Evolutionary conservation across 2,797 vertebrate genomes (phyloP), one percentile per base, ranked within the genome.

Genomic region (Brotula barbata): DNA sequence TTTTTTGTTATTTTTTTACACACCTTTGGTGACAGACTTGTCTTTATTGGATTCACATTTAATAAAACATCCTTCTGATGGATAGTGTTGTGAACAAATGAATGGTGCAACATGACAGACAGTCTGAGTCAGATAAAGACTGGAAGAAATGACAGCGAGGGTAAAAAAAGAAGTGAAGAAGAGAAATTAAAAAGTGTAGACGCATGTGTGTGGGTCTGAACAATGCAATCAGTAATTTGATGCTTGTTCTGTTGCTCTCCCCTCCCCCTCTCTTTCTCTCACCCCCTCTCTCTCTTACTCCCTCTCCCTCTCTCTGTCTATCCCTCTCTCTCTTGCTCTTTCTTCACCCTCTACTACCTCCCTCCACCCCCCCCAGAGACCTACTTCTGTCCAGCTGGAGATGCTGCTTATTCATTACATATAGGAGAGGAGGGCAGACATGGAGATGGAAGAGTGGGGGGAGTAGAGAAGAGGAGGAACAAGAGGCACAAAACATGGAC

Each of bases 331-430:
- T 66, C 53, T 62, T 63, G 66, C 50, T 75, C 52, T 55, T 73
- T 12, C 37, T 62, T 81, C 85, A 81, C 79, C 79, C 78, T 69
- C 68, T 74, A 56, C 80, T 76, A 41, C 62, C 73, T 74, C 70
- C 56, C 62, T 77, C 70, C 19, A 62, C 75, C 81, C 75, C 81
- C 78, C 68, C 71, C 72, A 0, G 73, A 89, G 89, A 89, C 86
- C 88, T 77, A 85, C 85, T 87, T 88, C 86, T 90, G 85, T 88
- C 87, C 85, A 65, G 57, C 53, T 73, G 69, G 84, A 83, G 82
- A 75, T 71, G 68, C 77, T 67, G 62, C 77, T 80, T 82, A 87
- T 90, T 88, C 74, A 87, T 91, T 83, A 89, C 58, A 15, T 55
- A 59, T 54, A 68, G 66, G 48, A 28, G 25, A 28, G 25, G 54